Percentiles rank a stretch among this genome's conserved stretches.
Conservation (phyloP, 2,113 vertebrate species). For the Periophthalmodon schlosseri region DNA sequence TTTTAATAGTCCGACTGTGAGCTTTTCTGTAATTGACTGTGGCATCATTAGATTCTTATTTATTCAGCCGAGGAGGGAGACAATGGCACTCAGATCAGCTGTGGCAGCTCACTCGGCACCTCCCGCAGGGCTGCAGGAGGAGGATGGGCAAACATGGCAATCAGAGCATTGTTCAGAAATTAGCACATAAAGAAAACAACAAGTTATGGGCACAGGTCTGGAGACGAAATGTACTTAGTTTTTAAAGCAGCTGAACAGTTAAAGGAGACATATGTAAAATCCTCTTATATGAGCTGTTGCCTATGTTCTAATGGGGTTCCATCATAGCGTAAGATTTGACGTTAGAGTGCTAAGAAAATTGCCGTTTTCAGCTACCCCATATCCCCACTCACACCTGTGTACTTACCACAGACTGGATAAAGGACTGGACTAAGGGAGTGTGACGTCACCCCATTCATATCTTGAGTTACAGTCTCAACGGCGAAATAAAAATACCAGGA, state of each 20-base stretch:
- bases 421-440: too few relatives aligned
- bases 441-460: too few relatives aligned
- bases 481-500: too few relatives aligned
- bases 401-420: too few relatives aligned
- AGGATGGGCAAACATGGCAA: slow-evolving; percentile 72
- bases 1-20: slow-evolving; percentile 74
- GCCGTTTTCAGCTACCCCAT: too few relatives aligned
- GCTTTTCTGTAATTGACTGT: slow-evolving; percentile 73
- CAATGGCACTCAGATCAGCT: slow-evolving; percentile 61
- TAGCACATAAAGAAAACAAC: slow-evolving; percentile 60
- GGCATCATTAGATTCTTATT: slow-evolving; percentile 75
- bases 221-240: neutral
- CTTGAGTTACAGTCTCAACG: too few relatives aligned
- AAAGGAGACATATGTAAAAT: too few relatives aligned
- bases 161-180: slow-evolving; percentile 67
- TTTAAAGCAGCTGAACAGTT: neutral
- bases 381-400: too few relatives aligned
- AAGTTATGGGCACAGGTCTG: slow-evolving; percentile 15
- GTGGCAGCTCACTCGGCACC: slow-evolving; percentile 62
- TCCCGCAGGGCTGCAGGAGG: slow-evolving; percentile 63
- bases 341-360: too few relatives aligned
- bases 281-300: too few relatives aligned
- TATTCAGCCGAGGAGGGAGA: slow-evolving; percentile 70
- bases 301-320: too few relatives aligned
- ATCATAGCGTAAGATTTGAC: too few relatives aligned